Evolutionary conservation across 1,140 invertebrate genomes (phyloP), one percentile per base, ranked within the genome.

Genomic region (Penaeus chinensis): DNA sequence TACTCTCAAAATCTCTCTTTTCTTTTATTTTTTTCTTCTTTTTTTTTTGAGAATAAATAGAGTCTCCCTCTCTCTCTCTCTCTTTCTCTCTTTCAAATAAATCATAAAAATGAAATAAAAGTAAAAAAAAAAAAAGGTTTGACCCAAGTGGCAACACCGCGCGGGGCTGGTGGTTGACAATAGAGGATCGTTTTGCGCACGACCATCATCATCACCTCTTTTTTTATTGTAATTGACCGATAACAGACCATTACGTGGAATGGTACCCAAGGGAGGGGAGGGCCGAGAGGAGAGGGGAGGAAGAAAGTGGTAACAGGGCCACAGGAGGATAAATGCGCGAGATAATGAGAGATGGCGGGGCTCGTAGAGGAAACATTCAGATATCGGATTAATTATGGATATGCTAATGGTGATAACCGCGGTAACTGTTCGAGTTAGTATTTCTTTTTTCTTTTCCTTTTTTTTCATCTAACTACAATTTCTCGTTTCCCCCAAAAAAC

Each of bases 221-320:
- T 87, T 84, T 87, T 87, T 87, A 87, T 87, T 87, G 85, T 87
- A 87, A 87, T 87, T 87, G 85, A 87, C 85, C 85, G 85, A 87
- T 87, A 87, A 87, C 85, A 87, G 85, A 87, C 85, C 85, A 87
- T 87, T 87, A 87, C 85, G 69, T 61, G 78, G 85, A 81, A 87
- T 82, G 78, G 85, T 87, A 74, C 85, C 85, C 85, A 61, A 71
- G 85, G 85, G 85, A 87, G 85, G 0, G 16, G 27, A 4, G n/a
- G n/a, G n/a, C 22, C 47, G 47, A 61, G 24, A 37, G 71, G 10
- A 24, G 27, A 66, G 81, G 20, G 24, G 32, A 66, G 63, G 65
- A 65, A 42, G 80, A 22, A 37, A 78, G 24, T 19, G 60, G 69
- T 42, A 61, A 37, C 60, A 74, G 10, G 27, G 27, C 62, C 63